Percentiles rank a stretch among this genome's conserved stretches.
Evolutionary conservation across 1,140 invertebrate genomes (phyloP).

Genomic region (Carcinoscorpius rotundicauda): DNA sequence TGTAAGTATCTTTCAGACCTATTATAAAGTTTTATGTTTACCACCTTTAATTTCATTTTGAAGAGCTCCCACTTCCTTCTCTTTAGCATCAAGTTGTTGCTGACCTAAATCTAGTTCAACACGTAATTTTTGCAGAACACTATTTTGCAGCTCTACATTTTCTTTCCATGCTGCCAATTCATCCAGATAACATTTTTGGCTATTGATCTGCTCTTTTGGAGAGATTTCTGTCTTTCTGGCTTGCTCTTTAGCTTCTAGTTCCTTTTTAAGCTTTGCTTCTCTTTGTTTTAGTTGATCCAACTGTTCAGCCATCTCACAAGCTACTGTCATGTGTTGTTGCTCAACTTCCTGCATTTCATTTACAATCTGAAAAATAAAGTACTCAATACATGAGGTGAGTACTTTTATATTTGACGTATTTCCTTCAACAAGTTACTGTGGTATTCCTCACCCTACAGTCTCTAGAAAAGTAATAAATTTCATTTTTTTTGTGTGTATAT

Average conservation of each 20-base stretch:
- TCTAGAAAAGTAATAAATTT: too few relatives aligned
- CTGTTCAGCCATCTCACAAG: not conserved
- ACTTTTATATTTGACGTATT: too few relatives aligned
- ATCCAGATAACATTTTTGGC: not conserved
- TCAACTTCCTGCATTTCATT: not conserved
- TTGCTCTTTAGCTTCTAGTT: not conserved
- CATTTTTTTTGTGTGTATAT: too few relatives aligned
- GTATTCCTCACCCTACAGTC: too few relatives aligned
- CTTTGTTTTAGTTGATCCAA: not conserved
- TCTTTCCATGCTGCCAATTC: not conserved
- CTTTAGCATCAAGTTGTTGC: not conserved
- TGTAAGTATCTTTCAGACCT: too few relatives aligned
- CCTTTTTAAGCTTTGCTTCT: too few relatives aligned
- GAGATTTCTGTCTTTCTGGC: not conserved
- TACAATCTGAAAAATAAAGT: not conserved
- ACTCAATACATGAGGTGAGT: too few relatives aligned
- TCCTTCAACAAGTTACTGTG: too few relatives aligned
- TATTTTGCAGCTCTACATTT: slow-evolving; percentile 2
- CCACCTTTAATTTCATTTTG: not conserved
- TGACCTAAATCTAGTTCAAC: not conserved
- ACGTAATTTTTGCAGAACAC: not conserved
- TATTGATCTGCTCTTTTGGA: not conserved
- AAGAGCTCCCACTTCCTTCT: not conserved
- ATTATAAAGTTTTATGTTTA: too few relatives aligned
- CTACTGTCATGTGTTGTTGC: slow-evolving; percentile 1